A percentile compares a stretch with the other conserved stretches of the same genome.
These are phyloP conservation scores for Tetramorium alpestre DNA, from an alignment of 1,140 invertebrate genomes.

Conservation along the genomic window DNA sequence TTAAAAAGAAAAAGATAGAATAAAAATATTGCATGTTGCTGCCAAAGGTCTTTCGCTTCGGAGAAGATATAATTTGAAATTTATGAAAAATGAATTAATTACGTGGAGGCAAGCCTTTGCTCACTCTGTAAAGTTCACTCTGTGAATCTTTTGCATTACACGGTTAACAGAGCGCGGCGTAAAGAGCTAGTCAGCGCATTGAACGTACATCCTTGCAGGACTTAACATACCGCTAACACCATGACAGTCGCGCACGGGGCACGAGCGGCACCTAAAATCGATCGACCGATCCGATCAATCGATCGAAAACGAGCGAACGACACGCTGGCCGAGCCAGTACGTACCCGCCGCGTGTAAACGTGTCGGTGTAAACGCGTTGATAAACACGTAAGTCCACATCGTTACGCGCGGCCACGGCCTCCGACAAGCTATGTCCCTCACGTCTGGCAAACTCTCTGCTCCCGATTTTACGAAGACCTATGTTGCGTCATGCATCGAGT, in stretches of 20 bases:
- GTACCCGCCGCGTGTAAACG: constrained; percentile 64
- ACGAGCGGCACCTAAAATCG: constrained; percentile 15
- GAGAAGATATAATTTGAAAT: neutral
- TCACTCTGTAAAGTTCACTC: neutral
- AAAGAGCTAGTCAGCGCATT: neutral
- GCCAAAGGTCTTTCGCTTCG: neutral
- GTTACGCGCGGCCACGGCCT: constrained; percentile 71
- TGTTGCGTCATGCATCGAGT: constrained; percentile 52
- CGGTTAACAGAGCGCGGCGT: neutral
- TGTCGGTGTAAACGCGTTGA: constrained; percentile 69
- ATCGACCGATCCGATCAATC: constrained; percentile 48
- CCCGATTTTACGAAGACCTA: constrained; percentile 69
- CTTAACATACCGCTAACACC: constrained; percentile 46
- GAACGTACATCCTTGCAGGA: constrained; percentile 48
- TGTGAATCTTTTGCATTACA: neutral
- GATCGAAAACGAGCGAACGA: constrained; percentile 39
- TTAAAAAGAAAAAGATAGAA: neutral
- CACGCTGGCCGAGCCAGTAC: neutral
- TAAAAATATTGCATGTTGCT: neutral
- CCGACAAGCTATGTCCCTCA: constrained; percentile 66
- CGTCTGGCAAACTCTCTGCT: constrained; percentile 61
- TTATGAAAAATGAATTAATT: constrained; percentile 10
- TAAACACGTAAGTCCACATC: constrained; percentile 77
- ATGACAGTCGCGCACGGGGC: neutral
- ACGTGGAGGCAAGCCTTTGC: neutral